Evolutionary conservation across 2,797 vertebrate genomes (phyloP).

Genomic region (Oryzias sinensis): DNA sequence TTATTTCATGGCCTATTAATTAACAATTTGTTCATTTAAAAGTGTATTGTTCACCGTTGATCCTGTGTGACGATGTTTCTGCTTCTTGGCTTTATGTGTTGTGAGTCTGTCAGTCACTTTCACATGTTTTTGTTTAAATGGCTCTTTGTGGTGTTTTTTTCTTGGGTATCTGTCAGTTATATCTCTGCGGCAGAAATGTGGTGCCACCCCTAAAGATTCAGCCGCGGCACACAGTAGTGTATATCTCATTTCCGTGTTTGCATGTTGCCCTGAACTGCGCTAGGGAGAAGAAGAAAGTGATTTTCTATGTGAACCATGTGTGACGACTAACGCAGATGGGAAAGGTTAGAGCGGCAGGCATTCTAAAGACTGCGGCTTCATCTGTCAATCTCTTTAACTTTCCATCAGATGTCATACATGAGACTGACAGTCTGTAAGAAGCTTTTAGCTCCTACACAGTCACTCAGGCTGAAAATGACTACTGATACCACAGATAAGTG

Average conservation of each 20-base stretch:
- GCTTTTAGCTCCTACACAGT: constrained; percentile 32
- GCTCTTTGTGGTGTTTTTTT: constrained; percentile 34
- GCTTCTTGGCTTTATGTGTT: constrained; percentile 11
- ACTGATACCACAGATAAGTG: constrained; percentile 38
- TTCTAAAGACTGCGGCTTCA: constrained; percentile 44
- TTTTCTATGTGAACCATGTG: constrained; percentile 79
- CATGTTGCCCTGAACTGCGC: constrained; percentile 61
- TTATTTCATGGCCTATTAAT: too few relatives aligned
- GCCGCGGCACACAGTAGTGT: constrained; percentile 61
- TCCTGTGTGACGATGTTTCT: too few relatives aligned
- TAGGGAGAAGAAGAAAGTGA: constrained; percentile 61
- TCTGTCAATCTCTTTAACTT: constrained; percentile 47
- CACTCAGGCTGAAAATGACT: constrained; percentile 46
- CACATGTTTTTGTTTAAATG: constrained; percentile 55
- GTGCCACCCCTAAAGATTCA: constrained; percentile 52
- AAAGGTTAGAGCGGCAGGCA: constrained; percentile 55
- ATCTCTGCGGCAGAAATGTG: constrained; percentile 39
- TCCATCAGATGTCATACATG: constrained; percentile 36
- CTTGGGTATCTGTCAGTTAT: constrained; percentile 38
- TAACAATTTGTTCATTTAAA: too few relatives aligned
- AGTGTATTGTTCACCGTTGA: too few relatives aligned
- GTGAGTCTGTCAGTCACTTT: constrained; percentile 11
- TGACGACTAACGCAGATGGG: constrained; percentile 65
- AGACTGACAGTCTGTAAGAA: constrained; percentile 54
- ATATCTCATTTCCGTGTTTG: constrained; percentile 73